Percentiles rank a stretch among this genome's conserved stretches.
phyloP scores from a whole-genome alignment of 2,113 vertebrate species.

The Myiopsitta monachus region DNA sequence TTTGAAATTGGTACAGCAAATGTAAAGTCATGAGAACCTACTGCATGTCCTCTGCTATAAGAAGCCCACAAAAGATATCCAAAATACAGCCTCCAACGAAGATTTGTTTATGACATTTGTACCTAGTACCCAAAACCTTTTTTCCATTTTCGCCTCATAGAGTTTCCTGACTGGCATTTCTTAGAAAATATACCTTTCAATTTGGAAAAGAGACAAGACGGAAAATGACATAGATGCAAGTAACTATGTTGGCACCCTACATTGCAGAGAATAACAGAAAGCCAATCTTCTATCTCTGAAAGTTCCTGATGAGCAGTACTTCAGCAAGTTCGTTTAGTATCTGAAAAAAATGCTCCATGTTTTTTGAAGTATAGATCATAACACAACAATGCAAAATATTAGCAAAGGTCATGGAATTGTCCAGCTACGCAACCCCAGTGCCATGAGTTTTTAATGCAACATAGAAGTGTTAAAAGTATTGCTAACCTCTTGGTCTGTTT shows the following conservation, averaged over 20 bases:
- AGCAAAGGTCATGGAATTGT: neutral
- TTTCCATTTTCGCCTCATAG: neutral
- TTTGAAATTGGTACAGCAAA: neutral
- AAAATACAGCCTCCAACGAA: neutral
- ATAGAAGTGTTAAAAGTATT: neutral
- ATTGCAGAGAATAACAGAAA: neutral
- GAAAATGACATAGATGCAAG: neutral
- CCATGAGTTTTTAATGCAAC: neutral
- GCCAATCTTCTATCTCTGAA: neutral
- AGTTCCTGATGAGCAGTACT: neutral
- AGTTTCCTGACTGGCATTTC: neutral
- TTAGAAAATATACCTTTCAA: neutral
- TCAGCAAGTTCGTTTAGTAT: neutral
- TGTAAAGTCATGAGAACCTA: neutral
- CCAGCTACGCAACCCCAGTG: neutral
- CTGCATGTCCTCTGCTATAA: neutral
- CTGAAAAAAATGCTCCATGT: neutral
- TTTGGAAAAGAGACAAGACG: too few relatives aligned
- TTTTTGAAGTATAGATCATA: neutral
- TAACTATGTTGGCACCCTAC: neutral
- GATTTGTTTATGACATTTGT: neutral
- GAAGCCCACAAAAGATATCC: neutral
- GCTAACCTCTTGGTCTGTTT: conserved; percentile 81
- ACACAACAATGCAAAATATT: neutral
- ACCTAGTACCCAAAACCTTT: neutral